Conservation (phyloP, 2,888 invertebrate genomes). For the Standfussiana lucernea region DNA sequence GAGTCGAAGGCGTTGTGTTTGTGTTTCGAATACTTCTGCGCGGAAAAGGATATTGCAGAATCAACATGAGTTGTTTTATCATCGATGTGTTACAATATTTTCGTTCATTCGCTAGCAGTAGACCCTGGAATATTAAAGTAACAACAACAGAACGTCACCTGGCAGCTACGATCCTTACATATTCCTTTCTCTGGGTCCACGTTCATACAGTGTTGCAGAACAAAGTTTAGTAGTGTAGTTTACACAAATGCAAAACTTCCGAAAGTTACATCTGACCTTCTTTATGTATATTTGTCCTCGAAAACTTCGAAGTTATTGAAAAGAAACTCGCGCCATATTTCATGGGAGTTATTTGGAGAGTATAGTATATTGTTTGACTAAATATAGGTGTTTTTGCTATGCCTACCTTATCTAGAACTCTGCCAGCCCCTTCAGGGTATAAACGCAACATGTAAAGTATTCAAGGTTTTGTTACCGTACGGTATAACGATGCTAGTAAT, state of each 20-base stretch:
- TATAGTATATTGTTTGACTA: too few relatives aligned
- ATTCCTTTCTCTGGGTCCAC: too few relatives aligned
- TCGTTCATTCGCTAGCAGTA: not conserved
- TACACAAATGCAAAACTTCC: not conserved
- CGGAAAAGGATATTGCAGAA: not conserved
- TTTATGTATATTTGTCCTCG: not conserved
- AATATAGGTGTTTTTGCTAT: not conserved
- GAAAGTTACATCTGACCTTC: not conserved
- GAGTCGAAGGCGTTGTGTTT: slow-evolving; percentile 14
- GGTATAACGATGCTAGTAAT: too few relatives aligned
- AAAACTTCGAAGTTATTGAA: not conserved
- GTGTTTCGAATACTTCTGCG: slow-evolving; percentile 10
- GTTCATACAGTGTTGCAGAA: too few relatives aligned
- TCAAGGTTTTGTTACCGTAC: too few relatives aligned
- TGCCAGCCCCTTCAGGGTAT: not conserved
- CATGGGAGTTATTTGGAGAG: too few relatives aligned
- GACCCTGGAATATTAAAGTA: not conserved
- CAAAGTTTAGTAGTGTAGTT: too few relatives aligned
- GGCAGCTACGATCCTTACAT: too few relatives aligned
- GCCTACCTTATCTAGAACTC: not conserved
- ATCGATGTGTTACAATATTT: not conserved
- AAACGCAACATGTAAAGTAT: too few relatives aligned
- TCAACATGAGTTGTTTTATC: not conserved
- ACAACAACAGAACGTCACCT: too few relatives aligned
- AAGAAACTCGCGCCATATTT: not conserved